Percentiles rank a stretch among this genome's conserved stretches.
Evolutionary conservation across 2,888 invertebrate genomes (phyloP).

Genomic region (Idaea aversata): DNA sequence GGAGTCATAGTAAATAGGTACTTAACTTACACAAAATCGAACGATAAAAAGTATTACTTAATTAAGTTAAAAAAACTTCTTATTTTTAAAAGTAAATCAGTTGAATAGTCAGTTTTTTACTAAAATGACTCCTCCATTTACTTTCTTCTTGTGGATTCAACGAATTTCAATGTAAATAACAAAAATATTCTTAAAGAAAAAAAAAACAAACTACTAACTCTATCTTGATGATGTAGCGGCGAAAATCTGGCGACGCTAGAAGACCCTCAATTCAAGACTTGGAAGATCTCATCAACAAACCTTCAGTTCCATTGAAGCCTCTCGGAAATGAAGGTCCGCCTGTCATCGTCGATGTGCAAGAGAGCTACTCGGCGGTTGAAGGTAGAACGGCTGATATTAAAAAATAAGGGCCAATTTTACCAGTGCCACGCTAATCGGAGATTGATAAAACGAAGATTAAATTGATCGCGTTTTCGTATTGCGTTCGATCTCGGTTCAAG

Average conservation of each 20-base stretch:
- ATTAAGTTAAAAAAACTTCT: background rate
- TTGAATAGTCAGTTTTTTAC: too few relatives aligned
- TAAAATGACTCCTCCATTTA: background rate
- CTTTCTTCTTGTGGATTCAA: conserved; percentile 16
- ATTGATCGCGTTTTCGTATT: too few relatives aligned
- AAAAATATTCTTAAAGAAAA: conserved; percentile 3
- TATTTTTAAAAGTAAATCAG: background rate
- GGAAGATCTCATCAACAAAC: conserved; percentile 94
- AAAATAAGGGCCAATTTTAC: too few relatives aligned
- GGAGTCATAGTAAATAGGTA: background rate
- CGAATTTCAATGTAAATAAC: conserved; percentile 55
- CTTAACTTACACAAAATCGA: background rate
- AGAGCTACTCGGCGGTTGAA: conserved; percentile 98
- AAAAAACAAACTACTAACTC: conserved; percentile 30
- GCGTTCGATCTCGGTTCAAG: too few relatives aligned
- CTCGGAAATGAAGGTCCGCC: conserved; percentile 92
- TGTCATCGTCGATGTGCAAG: conserved; percentile 94
- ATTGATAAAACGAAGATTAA: too few relatives aligned
- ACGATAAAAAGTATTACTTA: background rate
- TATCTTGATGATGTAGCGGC: conserved; percentile 77
- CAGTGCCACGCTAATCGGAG: too few relatives aligned
- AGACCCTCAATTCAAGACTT: conserved; percentile 94
- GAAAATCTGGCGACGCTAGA: conserved; percentile 94
- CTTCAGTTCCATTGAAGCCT: conserved; percentile 92
- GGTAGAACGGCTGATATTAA: conserved; percentile 75